These are phyloP conservation scores for Myrmophylax atrothorax DNA, from an alignment of 2,113 vertebrate genomes.

Conservation along the genomic window DNA sequence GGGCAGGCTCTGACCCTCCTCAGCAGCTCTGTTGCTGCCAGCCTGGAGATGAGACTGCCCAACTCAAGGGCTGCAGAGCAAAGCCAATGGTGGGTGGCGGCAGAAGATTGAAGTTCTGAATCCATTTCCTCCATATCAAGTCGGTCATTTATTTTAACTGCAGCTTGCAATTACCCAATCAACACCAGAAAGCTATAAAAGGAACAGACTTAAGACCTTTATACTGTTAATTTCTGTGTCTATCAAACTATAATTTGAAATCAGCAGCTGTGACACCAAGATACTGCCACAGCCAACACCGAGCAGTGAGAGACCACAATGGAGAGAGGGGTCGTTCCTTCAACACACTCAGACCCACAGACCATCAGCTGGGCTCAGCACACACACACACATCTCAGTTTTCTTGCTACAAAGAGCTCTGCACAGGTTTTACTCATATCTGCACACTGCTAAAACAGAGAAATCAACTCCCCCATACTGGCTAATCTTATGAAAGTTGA, in stretches of 20 bases:
- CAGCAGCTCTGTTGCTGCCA: neutral
- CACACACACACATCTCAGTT: neutral
- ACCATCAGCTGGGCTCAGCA: neutral
- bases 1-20: neutral
- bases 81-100: conserved; percentile 6
- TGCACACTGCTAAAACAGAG: neutral
- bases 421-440: neutral
- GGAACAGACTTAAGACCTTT: neutral
- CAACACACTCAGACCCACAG: neutral
- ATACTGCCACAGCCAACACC: neutral
- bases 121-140: conserved; percentile 16
- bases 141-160: neutral
- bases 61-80: neutral
- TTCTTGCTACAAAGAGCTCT: neutral
- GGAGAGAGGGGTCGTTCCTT: neutral
- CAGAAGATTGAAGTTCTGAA: conserved; percentile 35
- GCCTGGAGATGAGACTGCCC: neutral
- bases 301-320: neutral
- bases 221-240: conserved; percentile 4
- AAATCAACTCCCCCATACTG: neutral
- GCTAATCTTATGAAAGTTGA: neutral
- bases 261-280: neutral
- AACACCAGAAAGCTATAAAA: neutral
- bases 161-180: conserved; percentile 21
- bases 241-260: conserved; percentile 13